These are phyloP conservation scores for honey bee (Apis mellifera) DNA, from an alignment of 1,140 invertebrate species.

Conservation along the genomic window Amel_HAv3.1 CM009931.2:290501-291000, in stretches of 20 bases:
- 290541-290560: neutral
- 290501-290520: too few relatives aligned
- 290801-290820: too few relatives aligned
- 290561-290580: neutral
- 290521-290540: neutral
- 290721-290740: too few relatives aligned
- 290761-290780: too few relatives aligned
- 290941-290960: constrained; percentile 45
- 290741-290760: too few relatives aligned
- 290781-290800: too few relatives aligned
- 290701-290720: too few relatives aligned
- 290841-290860: too few relatives aligned
- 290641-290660: neutral
- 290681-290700: neutral
- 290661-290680: neutral
- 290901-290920: constrained; percentile 50
- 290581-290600: constrained; percentile 17
- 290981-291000: constrained; percentile 56
- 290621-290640: neutral
- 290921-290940: constrained; percentile 63
- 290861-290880: constrained; percentile 13
- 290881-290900: constrained; percentile 19
- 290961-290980: constrained; percentile 61
- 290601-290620: constrained; percentile 10
- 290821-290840: too few relatives aligned